Evolutionary conservation across 2,797 vertebrate species (phyloP).

Genomic region (Melanogrammus aeglefinus): DNA sequence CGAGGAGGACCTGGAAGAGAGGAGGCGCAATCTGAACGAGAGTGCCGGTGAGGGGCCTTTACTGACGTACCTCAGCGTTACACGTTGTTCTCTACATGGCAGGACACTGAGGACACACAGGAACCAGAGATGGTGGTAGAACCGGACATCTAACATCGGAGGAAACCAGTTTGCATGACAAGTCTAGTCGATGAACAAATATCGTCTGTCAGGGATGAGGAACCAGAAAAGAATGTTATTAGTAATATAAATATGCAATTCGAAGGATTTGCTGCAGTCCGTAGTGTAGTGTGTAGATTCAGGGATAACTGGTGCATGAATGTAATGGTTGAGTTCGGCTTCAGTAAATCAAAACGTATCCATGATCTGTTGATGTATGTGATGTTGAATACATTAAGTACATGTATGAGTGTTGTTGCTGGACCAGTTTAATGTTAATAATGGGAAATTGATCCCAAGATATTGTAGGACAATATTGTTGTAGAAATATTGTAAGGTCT

Average conservation of each 20-base stretch:
- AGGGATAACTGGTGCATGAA: neutral
- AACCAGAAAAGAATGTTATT: neutral
- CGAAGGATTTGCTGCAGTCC: neutral
- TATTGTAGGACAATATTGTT: too few species aligned
- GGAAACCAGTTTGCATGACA: neutral
- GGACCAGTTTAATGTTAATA: neutral
- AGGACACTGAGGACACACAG: neutral
- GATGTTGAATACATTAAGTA: too few species aligned
- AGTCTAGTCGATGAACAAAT: neutral
- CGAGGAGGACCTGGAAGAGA: constrained; percentile 62
- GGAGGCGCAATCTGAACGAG: constrained; percentile 60
- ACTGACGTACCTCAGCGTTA: neutral
- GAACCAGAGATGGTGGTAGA: neutral
- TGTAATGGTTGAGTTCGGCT: neutral
- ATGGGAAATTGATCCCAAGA: too few species aligned
- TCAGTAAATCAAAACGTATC: neutral
- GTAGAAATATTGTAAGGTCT: too few species aligned
- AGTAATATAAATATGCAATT: neutral
- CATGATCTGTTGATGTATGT: neutral
- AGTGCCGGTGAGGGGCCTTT: constrained; percentile 58
- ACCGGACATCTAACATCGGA: neutral
- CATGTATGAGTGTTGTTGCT: neutral
- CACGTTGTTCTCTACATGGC: neutral
- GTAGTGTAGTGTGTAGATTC: neutral
- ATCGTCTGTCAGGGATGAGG: neutral